These are phyloP conservation scores for Oryzias melastigma DNA, from an alignment of 2,113 vertebrate genomes.

Conservation along the genomic window DNA sequence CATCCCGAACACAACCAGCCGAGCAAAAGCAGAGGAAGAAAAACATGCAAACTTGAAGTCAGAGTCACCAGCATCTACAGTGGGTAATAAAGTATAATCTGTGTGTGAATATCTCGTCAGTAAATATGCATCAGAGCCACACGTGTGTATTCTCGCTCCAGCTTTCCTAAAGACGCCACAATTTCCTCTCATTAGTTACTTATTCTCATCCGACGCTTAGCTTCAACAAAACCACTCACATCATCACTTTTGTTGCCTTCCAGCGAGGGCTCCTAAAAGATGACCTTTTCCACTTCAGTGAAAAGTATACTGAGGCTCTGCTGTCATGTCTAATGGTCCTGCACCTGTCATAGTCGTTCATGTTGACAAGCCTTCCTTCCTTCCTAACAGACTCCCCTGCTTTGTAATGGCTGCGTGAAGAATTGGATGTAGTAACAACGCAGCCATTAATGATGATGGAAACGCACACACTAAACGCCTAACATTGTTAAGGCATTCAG, in stretches of 20 bases:
- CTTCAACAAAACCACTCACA: conserved; percentile 32
- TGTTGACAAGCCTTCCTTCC: conserved; percentile 49
- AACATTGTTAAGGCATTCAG: conserved; percentile 40
- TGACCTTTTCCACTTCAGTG: conserved; percentile 63
- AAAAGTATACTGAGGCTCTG: conserved; percentile 53
- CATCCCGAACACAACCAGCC: conserved; percentile 7
- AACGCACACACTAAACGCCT: conserved; percentile 39
- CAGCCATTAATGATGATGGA: conserved; percentile 35
- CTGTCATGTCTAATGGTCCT: conserved; percentile 52
- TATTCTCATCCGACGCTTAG: conserved; percentile 15
- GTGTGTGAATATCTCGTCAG: neutral
- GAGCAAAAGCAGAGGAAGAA: neutral
- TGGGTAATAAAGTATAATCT: conserved; percentile 3
- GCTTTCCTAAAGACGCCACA: conserved; percentile 22
- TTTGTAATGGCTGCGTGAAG: conserved; percentile 19
- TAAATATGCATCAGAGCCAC: neutral
- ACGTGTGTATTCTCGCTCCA: neutral
- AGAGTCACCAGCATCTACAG: conserved; percentile 12
- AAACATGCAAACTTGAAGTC: neutral
- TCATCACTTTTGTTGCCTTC: conserved; percentile 58
- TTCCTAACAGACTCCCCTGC: conserved; percentile 1
- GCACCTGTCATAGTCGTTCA: conserved; percentile 25
- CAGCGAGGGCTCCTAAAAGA: conserved; percentile 55
- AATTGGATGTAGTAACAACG: conserved; percentile 35
- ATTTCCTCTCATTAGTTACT: neutral